phyloP scores from a whole-genome alignment of 2,113 vertebrate species.

The Ciconia maguari region DNA sequence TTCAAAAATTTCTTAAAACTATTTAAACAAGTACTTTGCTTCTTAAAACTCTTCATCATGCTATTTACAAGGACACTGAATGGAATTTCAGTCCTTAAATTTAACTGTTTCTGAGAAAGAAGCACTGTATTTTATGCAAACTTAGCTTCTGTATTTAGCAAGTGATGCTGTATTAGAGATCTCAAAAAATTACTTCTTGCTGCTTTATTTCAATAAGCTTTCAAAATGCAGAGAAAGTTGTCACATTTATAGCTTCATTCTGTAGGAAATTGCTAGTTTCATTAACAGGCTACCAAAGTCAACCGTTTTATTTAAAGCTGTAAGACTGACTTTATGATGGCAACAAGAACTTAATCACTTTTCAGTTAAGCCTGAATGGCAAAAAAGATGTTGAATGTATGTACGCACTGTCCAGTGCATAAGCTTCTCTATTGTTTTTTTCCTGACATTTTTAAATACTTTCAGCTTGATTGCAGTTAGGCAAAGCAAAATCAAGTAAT shows the following conservation, averaged over 20 bases:
- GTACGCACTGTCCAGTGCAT: background rate
- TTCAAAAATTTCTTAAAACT: background rate
- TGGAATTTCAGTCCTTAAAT: background rate
- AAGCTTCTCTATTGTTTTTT: background rate
- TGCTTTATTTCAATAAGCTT: constrained; percentile 28
- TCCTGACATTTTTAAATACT: background rate
- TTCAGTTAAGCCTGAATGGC: background rate
- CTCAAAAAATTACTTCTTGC: background rate
- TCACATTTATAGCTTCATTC: background rate
- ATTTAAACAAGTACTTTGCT: background rate
- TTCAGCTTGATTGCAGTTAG: background rate
- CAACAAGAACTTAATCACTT: background rate
- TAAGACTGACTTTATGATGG: background rate
- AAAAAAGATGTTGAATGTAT: background rate
- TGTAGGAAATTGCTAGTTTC: background rate
- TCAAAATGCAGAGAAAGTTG: background rate
- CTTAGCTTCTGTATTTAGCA: background rate
- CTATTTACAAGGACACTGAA: background rate
- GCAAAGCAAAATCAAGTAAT: background rate
- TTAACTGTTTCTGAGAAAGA: background rate
- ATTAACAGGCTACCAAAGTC: background rate
- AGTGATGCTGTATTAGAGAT: background rate
- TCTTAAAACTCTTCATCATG: background rate
- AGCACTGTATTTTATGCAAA: background rate
- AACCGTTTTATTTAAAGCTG: background rate